These are phyloP conservation scores for Acrobasis consociella DNA, from an alignment of 2,888 invertebrate genomes.

Conservation along the genomic window DNA sequence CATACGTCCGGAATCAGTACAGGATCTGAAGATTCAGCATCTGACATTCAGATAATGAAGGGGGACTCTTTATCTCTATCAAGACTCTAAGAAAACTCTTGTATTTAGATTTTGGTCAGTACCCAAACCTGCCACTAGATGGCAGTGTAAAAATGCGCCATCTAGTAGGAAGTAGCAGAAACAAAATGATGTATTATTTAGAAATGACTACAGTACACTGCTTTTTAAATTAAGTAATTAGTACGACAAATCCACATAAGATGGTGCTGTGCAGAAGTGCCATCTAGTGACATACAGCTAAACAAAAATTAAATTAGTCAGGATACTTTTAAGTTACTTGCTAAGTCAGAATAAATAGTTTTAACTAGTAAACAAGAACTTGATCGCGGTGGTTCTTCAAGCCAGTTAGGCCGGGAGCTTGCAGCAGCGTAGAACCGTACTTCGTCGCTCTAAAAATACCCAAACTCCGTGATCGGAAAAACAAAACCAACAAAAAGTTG, in stretches of 20 bases:
- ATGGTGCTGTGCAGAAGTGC: slow-evolving; percentile 22
- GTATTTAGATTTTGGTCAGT: too few relatives aligned
- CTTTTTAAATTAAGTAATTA: background rate
- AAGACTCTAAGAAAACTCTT: too few relatives aligned
- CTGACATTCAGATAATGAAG: too few relatives aligned
- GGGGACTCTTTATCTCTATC: too few relatives aligned
- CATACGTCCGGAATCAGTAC: too few relatives aligned
- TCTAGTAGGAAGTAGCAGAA: slow-evolving; percentile 2
- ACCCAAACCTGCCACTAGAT: background rate
- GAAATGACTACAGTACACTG: too few relatives aligned
- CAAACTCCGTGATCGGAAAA: slow-evolving; percentile 47
- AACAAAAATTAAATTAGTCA: slow-evolving; percentile 31
- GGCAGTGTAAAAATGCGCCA: background rate
- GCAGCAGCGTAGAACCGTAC: slow-evolving; percentile 41
- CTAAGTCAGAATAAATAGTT: slow-evolving; percentile 1
- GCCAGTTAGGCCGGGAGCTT: slow-evolving; percentile 52
- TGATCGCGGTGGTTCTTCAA: background rate
- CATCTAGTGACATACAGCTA: slow-evolving; percentile 29
- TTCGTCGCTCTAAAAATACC: slow-evolving; percentile 55
- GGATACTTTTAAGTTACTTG: slow-evolving; percentile 17
- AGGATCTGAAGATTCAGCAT: too few relatives aligned
- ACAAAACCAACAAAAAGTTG: slow-evolving; percentile 46
- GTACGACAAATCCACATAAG: slow-evolving; percentile 12
- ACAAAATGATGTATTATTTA: background rate
- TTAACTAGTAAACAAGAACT: slow-evolving; percentile 6